These are phyloP conservation scores for Scaptomyza cyrtandrae DNA, from an alignment of 2,888 invertebrate species.

Conservation along the genomic window DNA sequence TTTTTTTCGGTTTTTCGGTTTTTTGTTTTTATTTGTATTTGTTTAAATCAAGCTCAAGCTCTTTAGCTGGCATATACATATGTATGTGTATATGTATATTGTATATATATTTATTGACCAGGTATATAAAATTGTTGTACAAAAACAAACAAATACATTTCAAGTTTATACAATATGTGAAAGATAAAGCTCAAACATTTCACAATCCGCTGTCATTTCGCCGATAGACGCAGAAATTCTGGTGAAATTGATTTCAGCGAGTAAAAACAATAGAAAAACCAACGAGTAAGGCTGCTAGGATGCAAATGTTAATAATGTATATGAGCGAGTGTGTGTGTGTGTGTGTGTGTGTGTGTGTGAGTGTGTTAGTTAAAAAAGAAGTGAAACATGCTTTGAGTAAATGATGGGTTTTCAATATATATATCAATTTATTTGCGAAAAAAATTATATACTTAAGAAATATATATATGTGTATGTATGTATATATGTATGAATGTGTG, in stretches of 20 bases:
- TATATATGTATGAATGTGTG: constrained; percentile 3
- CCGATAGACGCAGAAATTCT: constrained; percentile 9
- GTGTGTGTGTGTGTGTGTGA: constrained; percentile 23
- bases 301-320: constrained; percentile 10
- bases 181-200: constrained; percentile 24
- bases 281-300: constrained; percentile 6
- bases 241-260: constrained; percentile 11
- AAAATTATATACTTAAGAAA: constrained; percentile 36
- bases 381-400: constrained; percentile 50
- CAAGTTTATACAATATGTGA: constrained; percentile 13
- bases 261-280: constrained; percentile 5
- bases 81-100: constrained; percentile 3
- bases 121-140: constrained; percentile 18
- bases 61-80: constrained; percentile 34
- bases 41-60: constrained; percentile 55
- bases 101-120: constrained; percentile 15
- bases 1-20: no score
- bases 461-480: constrained; percentile 6
- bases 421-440: constrained; percentile 60
- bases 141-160: constrained; percentile 28
- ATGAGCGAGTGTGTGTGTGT: not conserved
- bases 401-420: constrained; percentile 34
- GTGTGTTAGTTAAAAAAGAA: constrained; percentile 31
- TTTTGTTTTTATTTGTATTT: constrained; percentile 9
- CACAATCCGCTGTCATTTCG: constrained; percentile 21